A percentile compares a stretch with the other conserved stretches of the same genome.
Evolutionary conservation across 2,113 vertebrate genomes (phyloP).

Genomic region (Notarius lentiginosus): DNA sequence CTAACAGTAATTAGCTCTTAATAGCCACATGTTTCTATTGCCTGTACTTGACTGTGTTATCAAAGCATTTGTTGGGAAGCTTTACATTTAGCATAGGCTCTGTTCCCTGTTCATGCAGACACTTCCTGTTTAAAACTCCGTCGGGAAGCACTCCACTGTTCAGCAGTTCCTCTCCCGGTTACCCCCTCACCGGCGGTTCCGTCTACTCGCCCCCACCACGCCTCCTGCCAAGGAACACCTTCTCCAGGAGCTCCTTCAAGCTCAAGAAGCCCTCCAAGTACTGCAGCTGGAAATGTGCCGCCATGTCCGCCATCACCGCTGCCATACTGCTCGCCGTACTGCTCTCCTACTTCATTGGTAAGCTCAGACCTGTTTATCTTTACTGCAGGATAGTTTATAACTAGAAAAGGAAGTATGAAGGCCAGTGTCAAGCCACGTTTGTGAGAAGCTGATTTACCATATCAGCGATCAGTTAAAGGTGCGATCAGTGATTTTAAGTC

Average conservation of each 20-base stretch:
- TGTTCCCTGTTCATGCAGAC: conserved; percentile 63
- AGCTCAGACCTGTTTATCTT: conserved; percentile 19
- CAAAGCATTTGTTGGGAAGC: not conserved
- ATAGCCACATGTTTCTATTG: not conserved
- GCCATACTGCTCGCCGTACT: conserved; percentile 82
- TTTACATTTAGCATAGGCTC: not conserved
- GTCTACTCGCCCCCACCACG: conserved; percentile 88
- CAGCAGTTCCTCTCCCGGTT: conserved; percentile 87
- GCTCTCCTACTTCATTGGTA: conserved; percentile 88
- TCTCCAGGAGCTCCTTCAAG: conserved; percentile 90
- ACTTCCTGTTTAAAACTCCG: conserved; percentile 90
- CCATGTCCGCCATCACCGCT: conserved; percentile 82
- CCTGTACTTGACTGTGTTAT: not conserved
- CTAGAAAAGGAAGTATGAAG: not conserved
- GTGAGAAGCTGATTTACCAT: not conserved
- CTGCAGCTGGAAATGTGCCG: conserved; percentile 91
- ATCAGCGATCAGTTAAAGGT: not conserved
- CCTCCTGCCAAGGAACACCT: conserved; percentile 85
- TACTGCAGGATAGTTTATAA: not conserved
- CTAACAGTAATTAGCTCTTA: conserved; percentile 28
- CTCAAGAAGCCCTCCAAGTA: conserved; percentile 90
- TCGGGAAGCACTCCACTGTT: conserved; percentile 88
- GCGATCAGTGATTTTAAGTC: not conserved
- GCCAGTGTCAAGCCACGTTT: not conserved
- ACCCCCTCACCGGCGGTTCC: conserved; percentile 86